Evolutionary conservation across 2,888 invertebrate genomes (phyloP), one percentile per base, ranked within the genome.

Genomic region (Leptodirus hochenwartii): DNA sequence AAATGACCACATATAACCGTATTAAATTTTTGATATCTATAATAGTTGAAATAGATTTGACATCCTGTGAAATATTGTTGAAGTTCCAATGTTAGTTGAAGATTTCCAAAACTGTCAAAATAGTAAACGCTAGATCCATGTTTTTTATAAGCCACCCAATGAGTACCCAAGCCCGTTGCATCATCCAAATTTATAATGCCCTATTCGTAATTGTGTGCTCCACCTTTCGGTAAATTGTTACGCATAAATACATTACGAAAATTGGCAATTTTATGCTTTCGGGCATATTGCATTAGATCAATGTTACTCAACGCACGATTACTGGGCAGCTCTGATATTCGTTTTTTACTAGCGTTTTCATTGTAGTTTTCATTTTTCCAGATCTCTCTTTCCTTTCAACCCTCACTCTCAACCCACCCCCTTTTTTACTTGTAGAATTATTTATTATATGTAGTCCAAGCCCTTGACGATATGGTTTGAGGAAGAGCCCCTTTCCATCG

Each of bases 91-190:
- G 46, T 45, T 4, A 46, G 48, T 31, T 41, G 39, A 16, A 34
- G 16, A 15, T 50, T 42, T n/a, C 50, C 50, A 35, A 47, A 53
- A 32, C 47, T 48, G 32, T 50, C 48, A 38, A 45, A 52, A 37
- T 49, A 50, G 29, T 45, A 37, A 13, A 43, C 35, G 15, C 38
- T 25, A 25, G 43, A 35, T 17, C 39, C 37, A 4, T 37, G 32
- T 37, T 47, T 49, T 22, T 34, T 41, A 37, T 47, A 49, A 31
- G 46, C 41, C 41, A 47, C 43, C 47, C 49, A 45, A 40, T 50
- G 46, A 14, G 46, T 42, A n/a, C 48, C 47, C 11, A 28, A 17
- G 5, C 35, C 37, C 5, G 12, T 12, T 26, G 34, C 34, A 17
- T 26, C 34, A 40, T 47, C 47, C 27, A 49, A 38, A 41, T 39